These are phyloP conservation scores for Suncus etruscus DNA, from an alignment of 2,113 vertebrate genomes.

Conservation along the genomic window DNA sequence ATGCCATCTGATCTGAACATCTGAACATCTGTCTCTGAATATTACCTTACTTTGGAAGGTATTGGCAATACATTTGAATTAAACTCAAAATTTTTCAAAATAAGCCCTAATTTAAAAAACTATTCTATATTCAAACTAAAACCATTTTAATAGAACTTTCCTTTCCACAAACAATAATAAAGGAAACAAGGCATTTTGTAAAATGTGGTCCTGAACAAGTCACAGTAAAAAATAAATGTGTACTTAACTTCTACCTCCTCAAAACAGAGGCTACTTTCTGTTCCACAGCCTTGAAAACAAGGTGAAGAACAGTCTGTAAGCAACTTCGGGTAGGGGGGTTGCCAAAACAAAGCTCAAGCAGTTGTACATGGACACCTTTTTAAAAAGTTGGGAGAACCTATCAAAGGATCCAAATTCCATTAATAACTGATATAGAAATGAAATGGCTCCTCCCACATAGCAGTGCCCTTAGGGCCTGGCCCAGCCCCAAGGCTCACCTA, in stretches of 20 bases:
- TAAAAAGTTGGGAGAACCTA: slow-evolving; percentile 65
- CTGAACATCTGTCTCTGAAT: slow-evolving; percentile 77
- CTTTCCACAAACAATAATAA: slow-evolving; percentile 83
- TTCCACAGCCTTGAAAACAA: slow-evolving; percentile 70
- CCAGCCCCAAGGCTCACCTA: slow-evolving; percentile 54
- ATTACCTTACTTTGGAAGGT: slow-evolving; percentile 80
- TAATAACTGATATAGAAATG: slow-evolving; percentile 54
- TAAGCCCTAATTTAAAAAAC: slow-evolving; percentile 81
- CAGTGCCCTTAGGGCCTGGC: slow-evolving; percentile 58
- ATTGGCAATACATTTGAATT: slow-evolving; percentile 78
- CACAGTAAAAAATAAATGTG: slow-evolving; percentile 84
- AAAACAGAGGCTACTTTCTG: slow-evolving; percentile 82
- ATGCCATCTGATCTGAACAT: slow-evolving; percentile 79
- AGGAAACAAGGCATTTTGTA: slow-evolving; percentile 84
- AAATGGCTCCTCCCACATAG: slow-evolving; percentile 69
- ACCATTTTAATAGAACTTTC: slow-evolving; percentile 81
- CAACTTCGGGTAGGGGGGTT: slow-evolving; percentile 64
- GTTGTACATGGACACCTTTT: slow-evolving; percentile 72
- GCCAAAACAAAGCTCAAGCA: slow-evolving; percentile 78
- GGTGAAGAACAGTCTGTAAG: slow-evolving; percentile 78
- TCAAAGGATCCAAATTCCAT: slow-evolving; percentile 68
- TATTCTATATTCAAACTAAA: slow-evolving; percentile 83
- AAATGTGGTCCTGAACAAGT: slow-evolving; percentile 84
- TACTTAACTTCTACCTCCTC: slow-evolving; percentile 83
- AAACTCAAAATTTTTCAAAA: slow-evolving; percentile 78